Conservation (phyloP, 1,140 invertebrate species). For the Euschistus heros region DNA sequence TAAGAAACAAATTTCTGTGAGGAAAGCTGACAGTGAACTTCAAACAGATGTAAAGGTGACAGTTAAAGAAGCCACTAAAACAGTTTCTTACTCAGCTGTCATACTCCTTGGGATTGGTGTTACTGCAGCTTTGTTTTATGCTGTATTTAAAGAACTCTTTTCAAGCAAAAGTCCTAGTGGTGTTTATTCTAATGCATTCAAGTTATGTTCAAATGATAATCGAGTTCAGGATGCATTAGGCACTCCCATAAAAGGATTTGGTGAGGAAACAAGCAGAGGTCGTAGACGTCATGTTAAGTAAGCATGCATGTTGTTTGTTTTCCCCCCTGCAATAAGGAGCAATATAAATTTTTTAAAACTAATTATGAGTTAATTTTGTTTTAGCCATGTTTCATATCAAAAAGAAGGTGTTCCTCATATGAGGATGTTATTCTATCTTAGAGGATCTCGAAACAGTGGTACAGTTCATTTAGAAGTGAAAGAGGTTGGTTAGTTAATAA, state of each 20-base stretch:
- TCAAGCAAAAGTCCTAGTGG: slow-evolving; percentile 75
- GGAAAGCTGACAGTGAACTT: slow-evolving; percentile 34
- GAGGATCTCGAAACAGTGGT: slow-evolving; percentile 64
- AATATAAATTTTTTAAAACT: slow-evolving; percentile 33
- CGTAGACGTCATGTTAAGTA: slow-evolving; percentile 53
- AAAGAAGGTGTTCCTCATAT: slow-evolving; percentile 65
- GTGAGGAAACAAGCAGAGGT: slow-evolving; percentile 69
- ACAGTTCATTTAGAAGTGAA: slow-evolving; percentile 77
- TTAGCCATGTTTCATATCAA: slow-evolving; percentile 59
- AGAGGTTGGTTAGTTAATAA: slow-evolving; percentile 48
- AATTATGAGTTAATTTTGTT: slow-evolving; percentile 34
- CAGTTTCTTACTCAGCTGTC: slow-evolving; percentile 67
- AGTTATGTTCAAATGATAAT: slow-evolving; percentile 57
- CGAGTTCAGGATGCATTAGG: slow-evolving; percentile 65
- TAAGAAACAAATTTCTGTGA: slow-evolving; percentile 32
- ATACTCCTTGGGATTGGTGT: slow-evolving; percentile 66
- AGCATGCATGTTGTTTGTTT: neutral
- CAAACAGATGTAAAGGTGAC: slow-evolving; percentile 52
- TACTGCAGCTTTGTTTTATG: slow-evolving; percentile 67
- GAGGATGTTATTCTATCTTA: slow-evolving; percentile 81
- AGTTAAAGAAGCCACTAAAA: slow-evolving; percentile 81
- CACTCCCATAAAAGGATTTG: slow-evolving; percentile 76
- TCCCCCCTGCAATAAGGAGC: too few relatives aligned
- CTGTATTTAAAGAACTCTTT: slow-evolving; percentile 74
- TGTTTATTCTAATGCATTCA: slow-evolving; percentile 66